Evolutionary conservation across 2,888 invertebrate genomes (phyloP).

Genomic region (Noctua pronuba): DNA sequence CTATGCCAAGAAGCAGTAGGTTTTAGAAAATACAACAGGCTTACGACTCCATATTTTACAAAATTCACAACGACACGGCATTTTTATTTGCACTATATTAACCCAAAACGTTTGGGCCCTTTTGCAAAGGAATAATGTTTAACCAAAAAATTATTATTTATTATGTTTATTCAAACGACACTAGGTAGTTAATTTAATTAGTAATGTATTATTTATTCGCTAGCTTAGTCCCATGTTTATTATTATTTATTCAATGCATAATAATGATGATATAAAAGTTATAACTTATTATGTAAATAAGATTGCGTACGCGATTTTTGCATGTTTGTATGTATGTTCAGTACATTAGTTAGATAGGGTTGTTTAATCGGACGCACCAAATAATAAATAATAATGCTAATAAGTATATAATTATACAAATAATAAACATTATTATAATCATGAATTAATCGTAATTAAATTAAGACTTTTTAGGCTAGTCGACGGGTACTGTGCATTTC

Average conservation of each 20-base stretch:
- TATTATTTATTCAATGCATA: slow-evolving; percentile 56
- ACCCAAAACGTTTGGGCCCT: slow-evolving; percentile 72
- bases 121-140: slow-evolving; percentile 68
- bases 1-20: slow-evolving; percentile 85
- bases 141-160: slow-evolving; percentile 56
- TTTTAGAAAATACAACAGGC: slow-evolving; percentile 64
- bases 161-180: slow-evolving; percentile 64
- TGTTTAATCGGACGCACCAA: slow-evolving; percentile 78
- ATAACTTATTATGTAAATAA: slow-evolving; percentile 73
- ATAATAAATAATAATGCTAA: slow-evolving; percentile 75
- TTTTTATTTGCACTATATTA: slow-evolving; percentile 63
- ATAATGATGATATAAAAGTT: slow-evolving; percentile 58
- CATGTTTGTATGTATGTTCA: slow-evolving; percentile 65
- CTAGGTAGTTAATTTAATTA: slow-evolving; percentile 54
- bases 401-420: slow-evolving; percentile 65
- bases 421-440: slow-evolving; percentile 65
- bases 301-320: slow-evolving; percentile 62
- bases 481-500: slow-evolving; percentile 90
- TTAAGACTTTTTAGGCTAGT: slow-evolving; percentile 82
- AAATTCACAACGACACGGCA: slow-evolving; percentile 81
- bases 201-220: slow-evolving; percentile 56
- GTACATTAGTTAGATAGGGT: slow-evolving; percentile 69
- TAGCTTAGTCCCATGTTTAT: slow-evolving; percentile 52
- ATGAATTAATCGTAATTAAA: slow-evolving; percentile 60
- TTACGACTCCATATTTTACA: slow-evolving; percentile 85